These are phyloP conservation scores for Meta bourneti DNA, from an alignment of 2,888 invertebrate genomes.

Conservation along the genomic window DNA sequence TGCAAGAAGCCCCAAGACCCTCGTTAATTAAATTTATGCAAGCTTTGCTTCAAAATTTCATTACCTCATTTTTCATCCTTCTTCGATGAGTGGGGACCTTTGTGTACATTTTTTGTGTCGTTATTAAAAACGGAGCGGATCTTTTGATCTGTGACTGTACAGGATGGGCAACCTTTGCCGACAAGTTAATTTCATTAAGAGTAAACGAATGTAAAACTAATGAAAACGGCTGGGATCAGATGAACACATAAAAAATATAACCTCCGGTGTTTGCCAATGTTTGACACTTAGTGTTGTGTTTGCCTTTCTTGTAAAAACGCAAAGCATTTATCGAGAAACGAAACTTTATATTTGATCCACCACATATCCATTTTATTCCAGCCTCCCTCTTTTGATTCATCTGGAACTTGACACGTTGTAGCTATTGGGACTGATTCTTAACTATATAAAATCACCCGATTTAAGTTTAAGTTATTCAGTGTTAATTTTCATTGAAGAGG, in stretches of 20 bases:
- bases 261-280: constrained; percentile 19
- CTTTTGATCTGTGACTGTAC: constrained; percentile 16
- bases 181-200: constrained; percentile 38
- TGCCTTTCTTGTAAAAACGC: not conserved
- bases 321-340: no score
- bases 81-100: not conserved
- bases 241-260: not conserved
- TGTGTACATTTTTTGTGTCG: constrained; percentile 23
- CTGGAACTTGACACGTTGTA: no score
- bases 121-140: constrained; percentile 41
- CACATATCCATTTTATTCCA: no score
- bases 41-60: constrained; percentile 51
- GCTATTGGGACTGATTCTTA: no score
- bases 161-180: not conserved
- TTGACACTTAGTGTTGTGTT: not conserved
- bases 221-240: constrained; percentile 11
- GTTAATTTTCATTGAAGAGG: no score
- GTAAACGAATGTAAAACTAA: constrained; percentile 11
- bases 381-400: no score
- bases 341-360: no score
- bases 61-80: constrained; percentile 54
- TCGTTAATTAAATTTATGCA: constrained; percentile 57
- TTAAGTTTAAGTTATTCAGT: no score
- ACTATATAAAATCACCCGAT: no score
- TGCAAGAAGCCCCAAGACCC: constrained; percentile 1